A percentile compares a stretch with the other conserved stretches of the same genome.
These are phyloP conservation scores for Athene cunicularia DNA, from an alignment of 2,113 vertebrate species.

Conservation along the genomic window DNA sequence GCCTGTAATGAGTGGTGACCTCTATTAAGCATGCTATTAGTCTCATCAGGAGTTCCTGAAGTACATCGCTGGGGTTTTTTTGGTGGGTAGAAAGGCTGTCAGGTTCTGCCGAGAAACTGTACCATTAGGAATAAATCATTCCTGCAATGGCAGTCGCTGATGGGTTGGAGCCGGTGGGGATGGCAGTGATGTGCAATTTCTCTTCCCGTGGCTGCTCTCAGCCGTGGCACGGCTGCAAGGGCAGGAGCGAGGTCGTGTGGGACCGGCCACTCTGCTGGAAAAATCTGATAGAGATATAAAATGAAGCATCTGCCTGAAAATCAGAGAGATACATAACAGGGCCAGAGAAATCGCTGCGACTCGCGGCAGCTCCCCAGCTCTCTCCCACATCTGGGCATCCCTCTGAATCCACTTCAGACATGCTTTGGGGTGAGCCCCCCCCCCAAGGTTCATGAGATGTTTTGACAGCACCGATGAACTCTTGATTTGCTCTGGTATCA, in stretches of 20 bases:
- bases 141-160: neutral
- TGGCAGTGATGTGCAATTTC: neutral
- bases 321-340: neutral
- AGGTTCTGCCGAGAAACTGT: neutral
- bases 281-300: neutral
- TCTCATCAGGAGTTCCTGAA: neutral
- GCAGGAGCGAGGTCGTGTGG: neutral
- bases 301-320: neutral
- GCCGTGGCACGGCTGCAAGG: neutral
- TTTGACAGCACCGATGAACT: fast-evolving
- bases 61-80: neutral
- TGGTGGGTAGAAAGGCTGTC: neutral
- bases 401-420: fast-evolving
- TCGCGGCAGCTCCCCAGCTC: neutral
- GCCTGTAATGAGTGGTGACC: neutral
- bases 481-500: neutral
- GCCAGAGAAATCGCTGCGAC: fast-evolving
- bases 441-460: neutral
- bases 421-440: neutral
- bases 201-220: neutral
- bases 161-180: neutral
- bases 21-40: neutral
- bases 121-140: neutral
- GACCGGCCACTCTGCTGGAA: neutral
- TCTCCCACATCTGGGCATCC: neutral